phyloP scores from a whole-genome alignment of 2,113 vertebrate genomes.

The Sigmodon hispidus region DNA sequence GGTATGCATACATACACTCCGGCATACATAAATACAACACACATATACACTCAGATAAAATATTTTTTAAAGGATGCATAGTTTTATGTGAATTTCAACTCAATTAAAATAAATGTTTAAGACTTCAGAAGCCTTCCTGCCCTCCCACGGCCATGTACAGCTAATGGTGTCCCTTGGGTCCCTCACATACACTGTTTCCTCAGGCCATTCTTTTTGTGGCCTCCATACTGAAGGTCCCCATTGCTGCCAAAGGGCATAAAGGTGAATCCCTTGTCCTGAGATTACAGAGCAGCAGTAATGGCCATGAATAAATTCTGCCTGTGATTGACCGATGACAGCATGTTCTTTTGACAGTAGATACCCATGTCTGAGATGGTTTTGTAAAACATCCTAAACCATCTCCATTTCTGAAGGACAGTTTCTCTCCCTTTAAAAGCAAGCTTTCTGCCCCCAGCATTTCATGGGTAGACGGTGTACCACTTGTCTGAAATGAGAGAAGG shows the following conservation, averaged over 20 bases:
- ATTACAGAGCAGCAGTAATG: not conserved
- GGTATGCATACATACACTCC: not conserved
- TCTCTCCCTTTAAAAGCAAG: not conserved
- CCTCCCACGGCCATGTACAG: not conserved
- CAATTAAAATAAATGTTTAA: not conserved
- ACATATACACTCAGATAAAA: not conserved
- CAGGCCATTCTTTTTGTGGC: not conserved
- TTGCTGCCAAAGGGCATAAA: not conserved
- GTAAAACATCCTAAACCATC: not conserved
- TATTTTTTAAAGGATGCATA: not conserved
- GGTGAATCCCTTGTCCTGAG: not conserved
- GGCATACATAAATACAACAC: not conserved
- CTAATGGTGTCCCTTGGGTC: not conserved
- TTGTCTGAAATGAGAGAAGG: not conserved
- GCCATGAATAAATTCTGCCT: no score
- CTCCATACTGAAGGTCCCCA: not conserved
- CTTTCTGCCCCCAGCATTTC: not conserved
- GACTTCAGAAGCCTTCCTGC: not conserved
- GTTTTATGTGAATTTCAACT: not conserved
- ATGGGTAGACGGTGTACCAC: rapidly evolving
- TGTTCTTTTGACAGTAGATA: not conserved
- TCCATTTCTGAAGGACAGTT: not conserved
- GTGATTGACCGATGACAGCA: no score
- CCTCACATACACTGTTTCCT: not conserved
- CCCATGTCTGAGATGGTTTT: not conserved